Percentiles rank a stretch among this genome's conserved stretches.
Evolutionary conservation across 2,797 vertebrate genomes (phyloP).

Genomic region (Danio jaintianensis): DNA sequence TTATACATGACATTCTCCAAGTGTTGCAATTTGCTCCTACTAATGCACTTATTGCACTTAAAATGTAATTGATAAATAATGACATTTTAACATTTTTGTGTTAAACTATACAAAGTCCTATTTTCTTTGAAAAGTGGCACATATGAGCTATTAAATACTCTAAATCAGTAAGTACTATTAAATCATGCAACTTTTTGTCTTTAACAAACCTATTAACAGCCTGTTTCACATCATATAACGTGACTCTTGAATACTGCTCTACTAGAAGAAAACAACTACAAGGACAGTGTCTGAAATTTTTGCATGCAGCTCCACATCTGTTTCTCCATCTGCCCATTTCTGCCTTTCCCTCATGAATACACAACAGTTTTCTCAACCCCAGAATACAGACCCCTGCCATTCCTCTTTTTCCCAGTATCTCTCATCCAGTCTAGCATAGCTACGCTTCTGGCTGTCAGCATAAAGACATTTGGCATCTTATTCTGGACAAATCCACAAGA

Average conservation of each 20-base stretch:
- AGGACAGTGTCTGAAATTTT: slow-evolving; percentile 50
- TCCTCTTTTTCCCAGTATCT: slow-evolving; percentile 19
- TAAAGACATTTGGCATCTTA: not conserved
- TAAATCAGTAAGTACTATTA: too few relatives aligned
- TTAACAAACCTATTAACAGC: not conserved
- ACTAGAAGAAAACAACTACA: slow-evolving; percentile 34
- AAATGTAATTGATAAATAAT: too few relatives aligned
- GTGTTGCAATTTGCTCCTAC: too few relatives aligned
- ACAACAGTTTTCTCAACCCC: slow-evolving; percentile 8
- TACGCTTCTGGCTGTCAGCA: not conserved
- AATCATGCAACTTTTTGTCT: too few relatives aligned
- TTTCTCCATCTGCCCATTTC: slow-evolving; percentile 52
- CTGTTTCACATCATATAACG: not conserved
- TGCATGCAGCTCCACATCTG: slow-evolving; percentile 44
- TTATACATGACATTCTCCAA: too few relatives aligned
- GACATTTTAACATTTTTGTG: too few relatives aligned
- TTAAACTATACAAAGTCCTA: too few relatives aligned
- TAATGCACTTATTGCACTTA: too few relatives aligned
- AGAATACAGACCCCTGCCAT: slow-evolving; percentile 7
- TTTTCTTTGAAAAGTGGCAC: too few relatives aligned
- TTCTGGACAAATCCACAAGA: not conserved
- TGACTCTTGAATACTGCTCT: not conserved
- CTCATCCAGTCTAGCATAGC: not conserved
- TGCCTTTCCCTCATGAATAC: slow-evolving; percentile 41
- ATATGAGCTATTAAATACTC: not conserved